A percentile compares a stretch with the other conserved stretches of the same genome.
These are phyloP conservation scores for Stenodema calcarata DNA, from an alignment of 2,888 invertebrate species.

Conservation along the genomic window DNA sequence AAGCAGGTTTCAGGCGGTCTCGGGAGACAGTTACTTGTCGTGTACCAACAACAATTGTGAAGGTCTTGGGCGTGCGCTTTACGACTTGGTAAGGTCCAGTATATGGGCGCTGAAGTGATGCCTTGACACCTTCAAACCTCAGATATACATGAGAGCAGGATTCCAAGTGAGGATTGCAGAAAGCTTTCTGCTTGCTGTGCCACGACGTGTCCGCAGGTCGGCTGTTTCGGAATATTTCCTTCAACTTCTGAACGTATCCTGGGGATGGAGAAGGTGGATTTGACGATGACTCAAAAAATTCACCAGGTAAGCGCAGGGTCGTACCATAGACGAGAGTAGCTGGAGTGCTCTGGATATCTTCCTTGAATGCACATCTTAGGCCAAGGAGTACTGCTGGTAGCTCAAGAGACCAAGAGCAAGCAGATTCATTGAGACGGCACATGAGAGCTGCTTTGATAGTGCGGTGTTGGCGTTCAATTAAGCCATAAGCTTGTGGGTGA, in stretches of 20 bases:
- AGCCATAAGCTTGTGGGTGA: conserved; percentile 33
- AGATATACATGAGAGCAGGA: conserved; percentile 50
- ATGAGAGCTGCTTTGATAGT: too few species aligned
- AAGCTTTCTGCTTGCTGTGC: not conserved
- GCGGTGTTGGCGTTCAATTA: conserved; percentile 30
- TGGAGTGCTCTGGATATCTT: conserved; percentile 6
- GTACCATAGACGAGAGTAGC: not conserved
- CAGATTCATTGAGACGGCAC: not conserved
- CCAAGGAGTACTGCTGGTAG: conserved; percentile 30
- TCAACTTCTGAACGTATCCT: not conserved
- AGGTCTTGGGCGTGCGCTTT: not conserved
- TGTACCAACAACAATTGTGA: not conserved
- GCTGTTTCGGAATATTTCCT: not conserved
- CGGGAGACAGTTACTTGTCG: not conserved
- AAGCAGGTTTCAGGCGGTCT: conserved; percentile 22
- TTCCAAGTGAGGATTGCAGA: not conserved
- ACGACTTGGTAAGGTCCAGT: too few species aligned
- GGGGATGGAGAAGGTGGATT: not conserved
- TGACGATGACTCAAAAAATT: not conserved
- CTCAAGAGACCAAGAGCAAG: not conserved
- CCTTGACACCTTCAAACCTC: conserved; percentile 39
- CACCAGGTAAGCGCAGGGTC: not conserved
- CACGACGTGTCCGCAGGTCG: not conserved
- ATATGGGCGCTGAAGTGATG: not conserved
- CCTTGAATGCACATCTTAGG: not conserved